Base-by-base conservation (phyloP, 2,888 invertebrate species). In the Pristionchus japonicus region DNA sequence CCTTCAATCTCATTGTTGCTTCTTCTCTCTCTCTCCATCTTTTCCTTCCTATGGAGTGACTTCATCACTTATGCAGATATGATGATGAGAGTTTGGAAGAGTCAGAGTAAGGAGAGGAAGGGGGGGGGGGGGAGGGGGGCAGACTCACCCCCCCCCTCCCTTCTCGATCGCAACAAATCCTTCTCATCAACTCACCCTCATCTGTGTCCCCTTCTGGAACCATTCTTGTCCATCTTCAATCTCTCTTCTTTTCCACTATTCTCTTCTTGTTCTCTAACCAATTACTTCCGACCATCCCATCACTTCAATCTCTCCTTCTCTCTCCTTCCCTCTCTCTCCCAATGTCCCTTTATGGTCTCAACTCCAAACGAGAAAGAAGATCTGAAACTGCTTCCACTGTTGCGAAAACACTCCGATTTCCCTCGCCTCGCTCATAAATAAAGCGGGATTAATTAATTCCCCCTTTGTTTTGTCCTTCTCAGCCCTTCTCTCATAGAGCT, bases 31-130 rank as follows among this genome's bases (percentile, higher is more conserved):
- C 70, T 15, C 17, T 64, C n/a, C n/a, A n/a, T n/a, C n/a, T n/a
- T n/a, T n/a, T n/a, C n/a, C n/a, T n/a, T n/a, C n/a, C n/a, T n/a
- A n/a, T 31, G 37, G 70, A 70, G 70, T 70, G 37, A 70, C 70
- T 70, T 37, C 70, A 70, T 70, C 70, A 70, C 3, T 70, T 70
- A 70, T 70, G 70, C 70, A 70, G 70, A 70, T 70, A 70, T 70
- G 70, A 70, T 70, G 70, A 70, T 70, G 70, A 37, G 70, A 70
- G 70, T n/a, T 61, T 61, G 23, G 20, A 70, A 7, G 67, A 70
- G 70, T 13, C n/a, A 64, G n/a, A 64, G 64, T n/a, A 27, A 31
- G 20, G 64, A n/a, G n/a, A n/a, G n/a, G n/a, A n/a, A n/a, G 64
- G 27, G 64, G 31, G 64, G 27, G 70, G 34, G 67, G 20, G 70